These are phyloP conservation scores for Catocala sponsa DNA, from an alignment of 2,888 invertebrate genomes.

Conservation along the genomic window DNA sequence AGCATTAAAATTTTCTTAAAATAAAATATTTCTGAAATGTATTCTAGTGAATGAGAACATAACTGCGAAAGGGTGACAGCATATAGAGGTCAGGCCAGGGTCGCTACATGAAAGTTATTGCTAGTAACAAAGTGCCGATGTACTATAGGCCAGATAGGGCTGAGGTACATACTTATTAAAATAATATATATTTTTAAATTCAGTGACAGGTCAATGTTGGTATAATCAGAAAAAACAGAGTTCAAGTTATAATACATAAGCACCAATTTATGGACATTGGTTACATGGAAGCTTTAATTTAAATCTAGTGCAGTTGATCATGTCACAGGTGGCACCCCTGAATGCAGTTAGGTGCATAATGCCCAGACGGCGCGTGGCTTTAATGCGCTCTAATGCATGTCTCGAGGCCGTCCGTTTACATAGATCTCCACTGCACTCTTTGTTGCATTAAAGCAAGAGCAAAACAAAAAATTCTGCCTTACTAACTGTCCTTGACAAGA, in stretches of 20 bases:
- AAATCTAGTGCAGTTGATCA: too few relatives aligned
- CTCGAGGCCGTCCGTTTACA: conserved; percentile 57
- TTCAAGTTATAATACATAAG: background rate
- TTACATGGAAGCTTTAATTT: too few relatives aligned
- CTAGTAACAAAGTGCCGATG: conserved; percentile 33
- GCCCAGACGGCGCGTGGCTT: conserved; percentile 57
- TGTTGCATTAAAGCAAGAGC: conserved; percentile 23
- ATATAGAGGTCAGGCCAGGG: conserved; percentile 48
- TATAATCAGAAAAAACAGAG: too few relatives aligned
- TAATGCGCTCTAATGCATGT: conserved; percentile 53
- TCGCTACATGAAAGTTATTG: conserved; percentile 39
- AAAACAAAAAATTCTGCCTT: conserved; percentile 22
- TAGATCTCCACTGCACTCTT: conserved; percentile 32
- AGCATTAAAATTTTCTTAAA: background rate
- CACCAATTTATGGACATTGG: too few relatives aligned
- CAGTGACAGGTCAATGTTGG: too few relatives aligned
- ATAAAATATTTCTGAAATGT: conserved; percentile 3
- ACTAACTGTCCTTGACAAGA: conserved; percentile 25
- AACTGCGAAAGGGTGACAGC: conserved; percentile 19
- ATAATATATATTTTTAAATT: too few relatives aligned
- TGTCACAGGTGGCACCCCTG: conserved; percentile 33
- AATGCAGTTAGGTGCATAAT: conserved; percentile 57
- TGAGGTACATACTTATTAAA: conserved; percentile 1
- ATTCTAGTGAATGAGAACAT: conserved; percentile 11
- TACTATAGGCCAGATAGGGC: conserved; percentile 36